phyloP scores from a whole-genome alignment of 2,113 vertebrate species.

The Rhinogobius similis region DNA sequence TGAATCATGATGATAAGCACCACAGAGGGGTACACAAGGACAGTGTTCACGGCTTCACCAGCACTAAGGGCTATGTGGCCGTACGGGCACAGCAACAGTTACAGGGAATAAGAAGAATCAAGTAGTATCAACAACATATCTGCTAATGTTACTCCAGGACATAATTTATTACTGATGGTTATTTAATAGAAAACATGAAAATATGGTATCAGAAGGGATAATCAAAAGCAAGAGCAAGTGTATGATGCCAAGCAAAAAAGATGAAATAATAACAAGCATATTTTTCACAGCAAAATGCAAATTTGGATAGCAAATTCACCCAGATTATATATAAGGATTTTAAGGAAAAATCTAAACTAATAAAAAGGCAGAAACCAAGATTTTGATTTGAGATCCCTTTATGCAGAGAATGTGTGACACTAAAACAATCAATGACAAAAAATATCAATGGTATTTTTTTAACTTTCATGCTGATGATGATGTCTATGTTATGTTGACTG shows the following conservation, averaged over 20 bases:
- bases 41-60: conserved; percentile 36
- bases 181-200: not conserved
- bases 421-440: too few species aligned
- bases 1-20: conserved; percentile 63
- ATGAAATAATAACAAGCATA: not conserved
- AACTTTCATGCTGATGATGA: too few species aligned
- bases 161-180: not conserved
- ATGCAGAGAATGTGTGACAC: too few species aligned
- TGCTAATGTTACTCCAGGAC: not conserved
- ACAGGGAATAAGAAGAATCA: not conserved
- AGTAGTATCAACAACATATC: not conserved
- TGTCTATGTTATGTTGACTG: not conserved
- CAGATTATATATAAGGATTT: too few species aligned
- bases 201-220: not conserved
- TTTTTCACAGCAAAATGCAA: not conserved
- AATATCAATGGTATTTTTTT: too few species aligned
- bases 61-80: conserved; percentile 12
- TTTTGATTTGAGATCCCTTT: too few species aligned
- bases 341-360: too few species aligned
- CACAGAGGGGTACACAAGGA: conserved; percentile 53
- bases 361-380: too few species aligned
- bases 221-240: not conserved
- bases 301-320: too few species aligned
- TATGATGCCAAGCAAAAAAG: not conserved
- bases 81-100: conserved; percentile 16